Conservation (phyloP, 1,140 invertebrate genomes). For the Coelopa frigida region DNA sequence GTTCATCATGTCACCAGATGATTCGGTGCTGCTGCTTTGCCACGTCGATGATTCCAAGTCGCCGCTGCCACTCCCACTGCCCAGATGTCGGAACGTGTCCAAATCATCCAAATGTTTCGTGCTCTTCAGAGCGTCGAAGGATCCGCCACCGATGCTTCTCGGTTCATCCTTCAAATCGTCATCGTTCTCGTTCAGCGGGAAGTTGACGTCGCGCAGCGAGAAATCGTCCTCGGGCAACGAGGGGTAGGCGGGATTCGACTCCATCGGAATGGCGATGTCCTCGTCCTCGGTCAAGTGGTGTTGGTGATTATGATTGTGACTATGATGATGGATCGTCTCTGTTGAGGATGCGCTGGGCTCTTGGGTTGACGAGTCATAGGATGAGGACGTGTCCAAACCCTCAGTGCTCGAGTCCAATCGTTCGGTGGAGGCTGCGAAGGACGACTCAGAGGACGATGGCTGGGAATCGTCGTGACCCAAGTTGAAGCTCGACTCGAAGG, state of each 20-base stretch:
- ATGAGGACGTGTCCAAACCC: no score
- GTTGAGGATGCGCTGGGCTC: neutral
- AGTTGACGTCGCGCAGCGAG: slow-evolving; percentile 36
- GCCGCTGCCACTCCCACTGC: slow-evolving; percentile 22
- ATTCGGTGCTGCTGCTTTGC: no score
- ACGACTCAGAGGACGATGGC: no score
- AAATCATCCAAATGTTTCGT: slow-evolving; percentile 15
- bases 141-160: slow-evolving; percentile 20
- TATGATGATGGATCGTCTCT: neutral
- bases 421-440: no score
- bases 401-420: no score
- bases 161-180: slow-evolving; percentile 31
- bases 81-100: slow-evolving; percentile 12
- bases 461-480: no score
- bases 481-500: no score
- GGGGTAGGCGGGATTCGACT: slow-evolving; percentile 39
- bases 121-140: slow-evolving; percentile 23
- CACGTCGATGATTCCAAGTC: no score
- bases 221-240: slow-evolving; percentile 39
- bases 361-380: no score
- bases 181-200: slow-evolving; percentile 30
- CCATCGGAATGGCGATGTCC: slow-evolving; percentile 33
- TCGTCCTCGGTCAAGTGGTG: slow-evolving; percentile 32
- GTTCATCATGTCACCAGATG: neutral
- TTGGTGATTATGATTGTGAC: neutral